These are phyloP conservation scores for Lordiphosa andalusiaca DNA, from an alignment of 2,888 invertebrate species.

Conservation along the genomic window DNA sequence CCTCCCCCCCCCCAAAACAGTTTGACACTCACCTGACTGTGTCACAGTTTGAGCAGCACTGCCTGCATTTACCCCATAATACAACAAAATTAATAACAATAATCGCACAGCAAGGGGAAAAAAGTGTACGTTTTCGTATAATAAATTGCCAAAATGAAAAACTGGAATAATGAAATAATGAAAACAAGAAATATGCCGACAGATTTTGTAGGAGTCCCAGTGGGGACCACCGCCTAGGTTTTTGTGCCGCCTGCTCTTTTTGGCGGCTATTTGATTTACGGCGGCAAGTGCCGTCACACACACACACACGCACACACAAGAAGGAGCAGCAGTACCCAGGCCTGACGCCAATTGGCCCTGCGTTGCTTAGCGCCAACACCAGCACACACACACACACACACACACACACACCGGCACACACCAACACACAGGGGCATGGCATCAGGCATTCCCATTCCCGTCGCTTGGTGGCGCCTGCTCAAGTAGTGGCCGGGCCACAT, in stretches of 20 bases:
- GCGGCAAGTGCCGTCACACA: conserved; percentile 47
- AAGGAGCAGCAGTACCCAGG: conserved; percentile 52
- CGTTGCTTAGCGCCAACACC: conserved; percentile 57
- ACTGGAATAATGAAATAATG: conserved; percentile 40
- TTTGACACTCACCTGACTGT: no score
- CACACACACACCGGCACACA: conserved; percentile 14
- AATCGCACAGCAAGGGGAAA: no score
- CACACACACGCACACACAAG: conserved; percentile 1
- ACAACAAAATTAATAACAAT: no score
- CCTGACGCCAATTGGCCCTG: conserved; percentile 69
- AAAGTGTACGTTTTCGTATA: no score
- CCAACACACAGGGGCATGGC: conserved; percentile 8
- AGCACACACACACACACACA: conserved; percentile 31
- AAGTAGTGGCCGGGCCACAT: conserved; percentile 45
- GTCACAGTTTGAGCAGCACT: no score
- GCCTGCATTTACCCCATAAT: no score
- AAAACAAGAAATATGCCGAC: conserved; percentile 61
- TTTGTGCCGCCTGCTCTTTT: conserved; percentile 25
- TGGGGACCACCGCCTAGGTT: conserved; percentile 49
- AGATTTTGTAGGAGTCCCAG: conserved; percentile 20
- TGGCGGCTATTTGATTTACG: conserved; percentile 65
- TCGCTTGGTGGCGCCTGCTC: conserved; percentile 64
- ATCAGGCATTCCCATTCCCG: conserved; percentile 42
- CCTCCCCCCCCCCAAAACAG: no score
- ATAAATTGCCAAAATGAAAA: conserved; percentile 17